Evolutionary conservation across 2,797 vertebrate genomes (phyloP), one percentile per base, ranked within the genome.

Genomic region (Oreochromis mossambicus): DNA sequence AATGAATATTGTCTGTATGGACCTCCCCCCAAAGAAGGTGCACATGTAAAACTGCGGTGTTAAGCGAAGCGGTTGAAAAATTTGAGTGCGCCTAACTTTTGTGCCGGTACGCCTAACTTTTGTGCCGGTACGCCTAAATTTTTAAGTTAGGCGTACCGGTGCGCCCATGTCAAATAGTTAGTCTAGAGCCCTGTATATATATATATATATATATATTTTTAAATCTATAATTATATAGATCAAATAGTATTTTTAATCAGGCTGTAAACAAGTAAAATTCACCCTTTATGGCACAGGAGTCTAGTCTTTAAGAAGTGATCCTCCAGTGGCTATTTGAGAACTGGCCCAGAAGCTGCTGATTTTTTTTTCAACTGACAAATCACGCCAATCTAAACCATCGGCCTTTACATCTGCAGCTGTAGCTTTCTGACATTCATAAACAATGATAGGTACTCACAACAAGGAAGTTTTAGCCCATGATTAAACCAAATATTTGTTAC

Each of bases 231-330:
- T 3, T 56, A 0, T 56, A 61, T 29, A 34, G 56, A 61, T 11
- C 56, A n/a, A 34, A 34, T n/a, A 10, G 0, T 1, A 6, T n/a
- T 61, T 43, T 61, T 19, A 3, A 61, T 34, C 5, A 1, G 17
- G 15, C 29, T 34, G 1, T 11, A 61, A 61, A 61, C 9, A 61
- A 19, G 56, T 19, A 19, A 6, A 61, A 34, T 19, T 10, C 17
- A n/a, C 3, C 32, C 6, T 17, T 32, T 34, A 2, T 58, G 19
- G 14, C 8, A 58, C 4, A 58, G 26, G 26, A 58, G 56, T 19
- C 5, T 36, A 3, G 2, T 2, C 1, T 61, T 36, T 63, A 36
- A 61, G 17, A 32, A 63, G 17, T 34, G 15, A 61, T 10, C 29
- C 15, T 61, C 56, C 17, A 61, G 29, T 32, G 56, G 56, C 56